phyloP scores from a whole-genome alignment of 2,797 vertebrate species.

The Potorous gilbertii region DNA sequence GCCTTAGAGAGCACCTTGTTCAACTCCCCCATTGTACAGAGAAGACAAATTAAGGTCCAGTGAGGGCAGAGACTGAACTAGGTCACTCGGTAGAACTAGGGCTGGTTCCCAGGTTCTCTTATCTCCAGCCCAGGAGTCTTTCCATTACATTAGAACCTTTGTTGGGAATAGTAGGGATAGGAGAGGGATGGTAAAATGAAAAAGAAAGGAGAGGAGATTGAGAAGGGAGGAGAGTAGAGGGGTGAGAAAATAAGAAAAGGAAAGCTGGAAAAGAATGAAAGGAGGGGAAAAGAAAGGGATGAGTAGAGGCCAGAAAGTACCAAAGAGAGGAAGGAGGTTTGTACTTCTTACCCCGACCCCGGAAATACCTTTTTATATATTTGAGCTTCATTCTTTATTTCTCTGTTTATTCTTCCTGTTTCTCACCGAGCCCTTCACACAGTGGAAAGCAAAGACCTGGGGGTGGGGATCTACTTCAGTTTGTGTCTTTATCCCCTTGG shows the following conservation, averaged over 20 bases:
- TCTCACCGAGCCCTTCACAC: neutral
- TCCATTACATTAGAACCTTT: neutral
- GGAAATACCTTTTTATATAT: neutral
- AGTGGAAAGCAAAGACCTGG: no score
- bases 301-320: neutral
- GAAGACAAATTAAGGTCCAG: neutral
- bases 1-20: neutral
- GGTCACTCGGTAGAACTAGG: no score
- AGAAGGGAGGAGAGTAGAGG: neutral
- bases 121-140: neutral
- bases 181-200: neutral
- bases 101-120: neutral
- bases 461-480: neutral
- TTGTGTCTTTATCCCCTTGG: neutral
- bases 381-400: neutral
- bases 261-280: neutral
- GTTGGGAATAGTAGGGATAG: neutral
- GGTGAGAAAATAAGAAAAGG: neutral
- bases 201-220: neutral
- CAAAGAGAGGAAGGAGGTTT: neutral
- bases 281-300: neutral
- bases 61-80: no score
- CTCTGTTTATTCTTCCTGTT: neutral
- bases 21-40: neutral
- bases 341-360: neutral